A percentile compares a stretch with the other conserved stretches of the same genome.
These are phyloP conservation scores for Hemicrepidius hirtus DNA, from an alignment of 2,888 invertebrate species.

Conservation along the genomic window DNA sequence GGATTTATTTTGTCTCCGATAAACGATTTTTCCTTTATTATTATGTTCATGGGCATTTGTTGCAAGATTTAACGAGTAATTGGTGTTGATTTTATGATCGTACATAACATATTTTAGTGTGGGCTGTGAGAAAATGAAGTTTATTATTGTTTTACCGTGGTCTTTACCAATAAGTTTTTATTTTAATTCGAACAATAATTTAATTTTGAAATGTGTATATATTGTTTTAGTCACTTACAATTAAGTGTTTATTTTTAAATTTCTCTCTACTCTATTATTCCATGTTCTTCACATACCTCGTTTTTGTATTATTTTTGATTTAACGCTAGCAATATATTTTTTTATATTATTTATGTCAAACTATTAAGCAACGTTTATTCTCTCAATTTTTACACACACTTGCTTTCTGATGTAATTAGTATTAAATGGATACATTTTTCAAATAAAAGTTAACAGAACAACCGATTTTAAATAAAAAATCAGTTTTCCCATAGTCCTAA, in stretches of 20 bases:
- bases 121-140: slow-evolving; percentile 50
- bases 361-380: not conserved
- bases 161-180: slow-evolving; percentile 11
- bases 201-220: slow-evolving; percentile 17
- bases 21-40: slow-evolving; percentile 20
- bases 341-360: slow-evolving; percentile 24
- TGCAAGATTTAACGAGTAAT: slow-evolving; percentile 26
- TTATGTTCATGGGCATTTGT: slow-evolving; percentile 41
- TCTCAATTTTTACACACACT: slow-evolving; percentile 10
- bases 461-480: not conserved
- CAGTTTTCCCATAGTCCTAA: too few relatives aligned
- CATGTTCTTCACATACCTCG: slow-evolving; percentile 22
- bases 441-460: slow-evolving; percentile 10
- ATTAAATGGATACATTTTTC: slow-evolving; percentile 26
- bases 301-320: slow-evolving; percentile 16
- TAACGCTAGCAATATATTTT: slow-evolving; percentile 19
- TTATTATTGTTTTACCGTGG: slow-evolving; percentile 34
- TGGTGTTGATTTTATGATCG: slow-evolving; percentile 42
- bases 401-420: slow-evolving; percentile 32
- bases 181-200: slow-evolving; percentile 8
- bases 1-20: not conserved
- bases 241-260: not conserved
- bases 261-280: slow-evolving; percentile 16
- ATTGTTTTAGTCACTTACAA: not conserved
- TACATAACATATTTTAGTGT: slow-evolving; percentile 48